Conservation (phyloP, 2,888 invertebrate species). For the Atrina japonica region DNA sequence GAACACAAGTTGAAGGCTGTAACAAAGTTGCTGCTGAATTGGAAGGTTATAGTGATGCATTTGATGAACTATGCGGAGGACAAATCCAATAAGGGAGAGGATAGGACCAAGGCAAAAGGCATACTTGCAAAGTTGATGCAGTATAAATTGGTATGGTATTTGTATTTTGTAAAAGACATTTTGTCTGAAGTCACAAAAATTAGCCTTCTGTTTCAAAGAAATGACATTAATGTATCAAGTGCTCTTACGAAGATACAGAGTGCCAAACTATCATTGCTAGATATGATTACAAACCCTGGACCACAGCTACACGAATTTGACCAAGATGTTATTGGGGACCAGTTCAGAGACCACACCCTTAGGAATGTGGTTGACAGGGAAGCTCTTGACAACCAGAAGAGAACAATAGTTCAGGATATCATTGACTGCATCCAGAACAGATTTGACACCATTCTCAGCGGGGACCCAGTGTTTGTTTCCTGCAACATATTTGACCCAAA, state of each 20-base stretch:
- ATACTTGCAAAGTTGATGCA: conserved; percentile 16
- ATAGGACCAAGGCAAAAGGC: conserved; percentile 44
- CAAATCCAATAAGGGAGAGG: conserved; percentile 28
- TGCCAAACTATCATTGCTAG: neutral
- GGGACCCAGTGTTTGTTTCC: conserved; percentile 18
- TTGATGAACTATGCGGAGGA: conserved; percentile 41
- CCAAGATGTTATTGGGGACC: conserved; percentile 3
- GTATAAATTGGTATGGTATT: conserved; percentile 31
- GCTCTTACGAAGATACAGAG: conserved; percentile 32
- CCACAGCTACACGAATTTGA: neutral
- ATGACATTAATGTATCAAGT: conserved; percentile 45
- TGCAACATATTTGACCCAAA: conserved; percentile 43
- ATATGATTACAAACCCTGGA: conserved; percentile 4
- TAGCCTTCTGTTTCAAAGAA: conserved; percentile 41
- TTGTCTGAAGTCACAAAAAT: conserved; percentile 36
- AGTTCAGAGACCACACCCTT: neutral
- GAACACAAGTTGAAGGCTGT: conserved; percentile 46
- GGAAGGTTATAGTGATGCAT: conserved; percentile 32
- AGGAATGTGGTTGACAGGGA: neutral
- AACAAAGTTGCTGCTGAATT: conserved; percentile 40
- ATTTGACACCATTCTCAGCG: neutral
- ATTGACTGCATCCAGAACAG: neutral
- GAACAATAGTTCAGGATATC: conserved; percentile 3
- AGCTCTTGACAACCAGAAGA: neutral
- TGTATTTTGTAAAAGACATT: conserved; percentile 39